Conservation (phyloP, 2,888 invertebrate species). For the Spodoptera littoralis region DNA sequence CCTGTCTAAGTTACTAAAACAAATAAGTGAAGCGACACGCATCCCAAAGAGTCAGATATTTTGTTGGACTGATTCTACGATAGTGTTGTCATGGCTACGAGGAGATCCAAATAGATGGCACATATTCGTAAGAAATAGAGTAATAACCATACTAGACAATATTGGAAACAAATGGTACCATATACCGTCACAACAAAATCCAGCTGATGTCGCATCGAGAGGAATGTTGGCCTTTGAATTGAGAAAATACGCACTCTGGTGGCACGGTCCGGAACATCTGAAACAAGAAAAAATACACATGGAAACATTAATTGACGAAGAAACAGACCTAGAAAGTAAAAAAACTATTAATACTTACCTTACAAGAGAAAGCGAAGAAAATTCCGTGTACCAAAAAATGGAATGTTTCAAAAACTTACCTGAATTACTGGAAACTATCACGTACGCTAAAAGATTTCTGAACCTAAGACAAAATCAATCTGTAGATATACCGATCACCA, state of each 20-base stretch:
- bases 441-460: constrained; percentile 4
- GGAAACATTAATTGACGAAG: constrained; percentile 4
- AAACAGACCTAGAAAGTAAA: constrained; percentile 3
- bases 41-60: constrained; percentile 23
- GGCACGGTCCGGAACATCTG: constrained; percentile 12
- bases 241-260: constrained; percentile 8
- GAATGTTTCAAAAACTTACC: constrained; percentile 1
- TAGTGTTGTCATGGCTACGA: constrained; percentile 14
- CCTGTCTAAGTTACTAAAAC: constrained; percentile 30
- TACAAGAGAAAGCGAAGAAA: constrained; percentile 6
- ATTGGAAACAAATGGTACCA: constrained; percentile 9
- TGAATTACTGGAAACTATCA: constrained; percentile 5
- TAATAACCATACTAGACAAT: constrained; percentile 7
- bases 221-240: constrained; percentile 12
- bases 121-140: constrained; percentile 4
- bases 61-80: constrained; percentile 29
- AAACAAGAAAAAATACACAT: constrained; percentile 7
- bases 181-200: constrained; percentile 9
- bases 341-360: constrained; percentile 6
- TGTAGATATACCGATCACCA: constrained; percentile 1
- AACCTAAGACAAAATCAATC: background rate
- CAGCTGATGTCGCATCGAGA: constrained; percentile 10
- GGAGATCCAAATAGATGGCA: constrained; percentile 10
- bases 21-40: constrained; percentile 26
- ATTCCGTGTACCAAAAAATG: constrained; percentile 3